Evolutionary conservation across 2,113 vertebrate species (phyloP), one percentile per base, ranked within the genome.

Genomic region (Bubo scandiacus): DNA sequence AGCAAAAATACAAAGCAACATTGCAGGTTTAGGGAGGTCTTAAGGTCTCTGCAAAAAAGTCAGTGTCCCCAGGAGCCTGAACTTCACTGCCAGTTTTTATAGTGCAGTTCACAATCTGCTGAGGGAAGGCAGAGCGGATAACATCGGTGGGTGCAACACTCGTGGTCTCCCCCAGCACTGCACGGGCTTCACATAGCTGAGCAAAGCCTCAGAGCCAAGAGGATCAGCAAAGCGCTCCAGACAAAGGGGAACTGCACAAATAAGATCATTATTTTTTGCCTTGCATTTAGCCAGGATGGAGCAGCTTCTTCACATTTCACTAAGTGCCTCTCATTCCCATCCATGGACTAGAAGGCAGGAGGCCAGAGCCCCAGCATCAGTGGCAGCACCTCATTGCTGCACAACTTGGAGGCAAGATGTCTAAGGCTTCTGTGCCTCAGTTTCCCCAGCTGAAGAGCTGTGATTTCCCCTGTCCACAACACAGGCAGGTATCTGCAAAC

Each of bases 371-470:
- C 2, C 65, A 72, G 15, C 43, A 27, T 7, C 68, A 38, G 17
- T 1, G 2, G 21, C 42, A 81, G 73, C 51, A 62, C 15, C 18
- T 55, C 45, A 14, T 1, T 55, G 52, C 62, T 77, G n/a, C 62
- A 27, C 0, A 0, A 7, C n/a, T 10, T 1, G 0, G 9, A 26
- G 9, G 25, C 4, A 20, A 78, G 55, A 15, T 19, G 15, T 16
- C 52, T 5, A 43, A 70, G 61, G 30, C 6, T 70, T 62, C 11
- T 1, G 5, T 68, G 47, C 58, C 83, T 91, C 71, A 27, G 63
- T 65, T 91, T 83, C 58, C 40, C 63, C n/a, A 3, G 7, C 45
- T 71, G 52, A n/a, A 38, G 4, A 80, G 47, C 36, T 47, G 22
- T 40, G 23, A 40, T 54, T 16, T 43, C 8, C 11, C 27, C 59